These are phyloP conservation scores for Ectropis crepuscularia DNA, from an alignment of 2,888 invertebrate genomes.

Conservation along the genomic window DNA sequence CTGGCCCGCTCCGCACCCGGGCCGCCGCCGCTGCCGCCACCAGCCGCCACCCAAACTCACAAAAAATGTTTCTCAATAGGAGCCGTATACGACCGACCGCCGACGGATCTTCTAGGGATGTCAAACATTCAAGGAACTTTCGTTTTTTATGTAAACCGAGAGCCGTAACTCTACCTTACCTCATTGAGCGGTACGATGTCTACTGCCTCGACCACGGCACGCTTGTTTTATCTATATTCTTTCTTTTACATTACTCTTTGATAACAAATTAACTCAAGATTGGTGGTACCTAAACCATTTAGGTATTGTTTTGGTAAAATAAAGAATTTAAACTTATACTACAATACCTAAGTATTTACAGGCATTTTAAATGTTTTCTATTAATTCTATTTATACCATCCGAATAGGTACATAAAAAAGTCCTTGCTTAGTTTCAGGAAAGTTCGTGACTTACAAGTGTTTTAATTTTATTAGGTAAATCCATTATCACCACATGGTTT, in stretches of 20 bases:
- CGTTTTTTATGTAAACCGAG: conserved; percentile 47
- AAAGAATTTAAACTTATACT: no score
- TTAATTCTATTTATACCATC: no score
- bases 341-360: no score
- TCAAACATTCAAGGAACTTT: conserved; percentile 52
- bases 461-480: conserved; percentile 1
- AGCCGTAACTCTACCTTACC: conserved; percentile 30
- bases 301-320: no score
- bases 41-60: conserved; percentile 46
- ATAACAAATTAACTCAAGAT: no score
- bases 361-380: no score
- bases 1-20: conserved; percentile 42
- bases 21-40: conserved; percentile 47
- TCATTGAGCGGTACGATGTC: conserved; percentile 32
- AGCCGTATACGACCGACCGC: conserved; percentile 51
- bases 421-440: no score
- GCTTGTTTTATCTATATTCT: conserved; percentile 14
- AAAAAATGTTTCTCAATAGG: conserved; percentile 59
- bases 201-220: conserved; percentile 13
- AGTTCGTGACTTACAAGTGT: no score
- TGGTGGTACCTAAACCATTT: no score
- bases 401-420: no score
- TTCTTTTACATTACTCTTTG: not conserved
- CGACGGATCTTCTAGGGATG: conserved; percentile 54
- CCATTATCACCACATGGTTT: conserved; percentile 1